Base-by-base conservation (phyloP, 2,797 vertebrate species). In the Apodemus agrarius region DNA sequence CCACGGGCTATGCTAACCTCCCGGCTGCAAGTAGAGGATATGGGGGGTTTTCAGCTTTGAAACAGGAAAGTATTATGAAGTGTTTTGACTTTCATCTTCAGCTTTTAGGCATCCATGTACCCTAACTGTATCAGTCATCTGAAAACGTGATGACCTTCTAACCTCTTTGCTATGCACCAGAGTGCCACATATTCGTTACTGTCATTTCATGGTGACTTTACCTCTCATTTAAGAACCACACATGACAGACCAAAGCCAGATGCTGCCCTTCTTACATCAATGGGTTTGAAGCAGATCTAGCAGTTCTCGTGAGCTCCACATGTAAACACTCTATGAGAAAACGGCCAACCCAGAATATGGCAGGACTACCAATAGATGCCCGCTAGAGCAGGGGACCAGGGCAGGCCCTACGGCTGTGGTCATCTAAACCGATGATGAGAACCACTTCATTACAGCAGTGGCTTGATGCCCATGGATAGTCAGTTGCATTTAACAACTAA, bases 1-100 rank as follows among this genome's bases (percentile, higher is more conserved):
- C 92, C 89, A 89, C 93, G 67, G 69, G 5, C 76, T n/a, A 95
- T 89, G 76, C 92, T 85, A 84, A 96, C 95, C 92, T 76, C 49
- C 75, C 89, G 69, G 37, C 29, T 95, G 43, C 76, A 97, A 93
- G 80, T 57, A 97, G 87, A 72, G 74, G 85, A 93, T 69, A 67
- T 10, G 72, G 43, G 37, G 9, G 14, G 59, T 85, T 67, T 54
- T 91, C 89, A 74, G 22, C 80, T 96, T 96, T 94, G 61, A 97
- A 75, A 93, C 82, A 59, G 46, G 40, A 74, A 96, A 94, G n/a
- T 43, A 74, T 74, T 57, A 74, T 13, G 72, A 13, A 0, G 34
- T 76, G 83, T 92, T 81, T 40, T 90, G 31, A 63, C 31, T 95
- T 95, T 78, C 2, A 52, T 88, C 90, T 95, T 3, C 63, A 40